Base-by-base conservation (phyloP, 2,797 vertebrate genomes). In the Pangasius krempfi region DNA sequence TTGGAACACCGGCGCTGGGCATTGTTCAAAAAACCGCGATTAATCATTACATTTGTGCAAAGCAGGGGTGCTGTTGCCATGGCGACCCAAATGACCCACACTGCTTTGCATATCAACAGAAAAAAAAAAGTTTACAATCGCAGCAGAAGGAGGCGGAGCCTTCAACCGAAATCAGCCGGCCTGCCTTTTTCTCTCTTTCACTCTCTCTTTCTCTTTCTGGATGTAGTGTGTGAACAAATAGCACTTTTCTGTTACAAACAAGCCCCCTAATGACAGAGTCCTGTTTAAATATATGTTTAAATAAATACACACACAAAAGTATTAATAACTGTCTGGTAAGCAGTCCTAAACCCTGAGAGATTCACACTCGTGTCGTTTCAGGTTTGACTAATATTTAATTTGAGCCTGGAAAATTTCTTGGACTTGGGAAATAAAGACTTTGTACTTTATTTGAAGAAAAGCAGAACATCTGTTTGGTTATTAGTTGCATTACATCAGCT, bases 21-120 rank as follows among this genome's bases (percentile, higher is more conserved):
- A 91, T 93, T 94, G 91, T 93, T 93, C 92, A 93, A 91, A 93
- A 94, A 95, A 93, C 68, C 87, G 87, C 82, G 90, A 94, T 95
- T 94, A 95, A 94, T 95, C 92, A 95, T 94, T 94, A 93, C 89
- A 93, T 94, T 93, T 93, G 93, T 95, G 91, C 92, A 93, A 94
- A 94, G 91, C 92, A 95, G 93, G 90, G 91, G 85, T 82, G 54
- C 85, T 87, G 92, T 96, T 94, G 92, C 94, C 91, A 94, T 94
- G 92, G 93, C 91, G 93, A 94, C 92, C 91, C 87, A 93, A 95
- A 92, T 94, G 86, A 94, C 93, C 91, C 89, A 83, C 89, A 86
- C 92, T 93, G 92, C 91, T 96, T 95, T 95, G 94, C 95, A 95
- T 95, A 94, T 95, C 93, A 95, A 93, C 93, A 94, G 94, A 94